These are phyloP conservation scores for Salvator merianae DNA, from an alignment of 2,113 vertebrate species.

Conservation along the genomic window DNA sequence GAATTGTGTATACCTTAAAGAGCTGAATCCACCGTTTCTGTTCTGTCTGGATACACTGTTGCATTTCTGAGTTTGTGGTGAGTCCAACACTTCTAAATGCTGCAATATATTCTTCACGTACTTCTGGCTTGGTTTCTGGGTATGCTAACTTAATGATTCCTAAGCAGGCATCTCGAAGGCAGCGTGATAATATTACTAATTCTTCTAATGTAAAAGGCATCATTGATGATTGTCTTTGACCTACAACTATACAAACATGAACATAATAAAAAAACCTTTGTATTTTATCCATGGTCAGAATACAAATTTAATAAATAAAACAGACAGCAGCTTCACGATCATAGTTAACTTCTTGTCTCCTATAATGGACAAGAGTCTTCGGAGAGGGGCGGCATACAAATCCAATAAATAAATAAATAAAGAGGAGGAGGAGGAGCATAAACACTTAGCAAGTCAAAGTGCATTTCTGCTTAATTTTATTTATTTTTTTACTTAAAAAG, in stretches of 20 bases:
- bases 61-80: constrained; percentile 86
- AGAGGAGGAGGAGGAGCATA: too few relatives aligned
- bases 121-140: constrained; percentile 92
- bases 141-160: constrained; percentile 98
- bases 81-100: constrained; percentile 93
- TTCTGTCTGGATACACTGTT: constrained; percentile 88
- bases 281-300: too few relatives aligned
- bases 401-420: too few relatives aligned
- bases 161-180: constrained; percentile 92
- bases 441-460: too few relatives aligned
- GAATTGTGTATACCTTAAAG: constrained; percentile 87
- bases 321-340: too few relatives aligned
- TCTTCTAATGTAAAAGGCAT: constrained; percentile 96
- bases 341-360: too few relatives aligned
- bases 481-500: too few relatives aligned
- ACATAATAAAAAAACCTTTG: rapidly evolving
- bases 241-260: constrained; percentile 68
- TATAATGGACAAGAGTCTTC: too few relatives aligned
- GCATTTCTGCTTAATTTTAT: too few relatives aligned
- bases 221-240: constrained; percentile 90
- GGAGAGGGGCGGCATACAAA: too few relatives aligned
- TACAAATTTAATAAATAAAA: too few relatives aligned
- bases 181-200: constrained; percentile 89
- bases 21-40: constrained; percentile 96
- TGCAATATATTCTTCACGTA: constrained; percentile 90